A percentile compares a stretch with the other conserved stretches of the same genome.
These are phyloP conservation scores for Equus quagga DNA, from an alignment of 2,113 vertebrate species.

Conservation along the genomic window DNA sequence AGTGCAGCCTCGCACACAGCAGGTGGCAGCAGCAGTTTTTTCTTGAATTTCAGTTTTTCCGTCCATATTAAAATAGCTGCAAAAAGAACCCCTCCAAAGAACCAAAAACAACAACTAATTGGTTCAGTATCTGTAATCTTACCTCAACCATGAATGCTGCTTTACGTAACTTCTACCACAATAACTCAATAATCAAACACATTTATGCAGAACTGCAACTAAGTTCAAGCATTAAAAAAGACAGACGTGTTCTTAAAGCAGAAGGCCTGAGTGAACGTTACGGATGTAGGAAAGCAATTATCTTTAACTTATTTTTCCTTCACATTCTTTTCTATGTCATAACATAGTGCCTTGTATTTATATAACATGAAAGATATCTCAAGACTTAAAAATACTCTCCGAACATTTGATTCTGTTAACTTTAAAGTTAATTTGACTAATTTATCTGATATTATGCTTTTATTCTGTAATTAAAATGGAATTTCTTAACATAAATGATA, in stretches of 20 bases:
- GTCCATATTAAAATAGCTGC: not conserved
- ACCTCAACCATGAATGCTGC: not conserved
- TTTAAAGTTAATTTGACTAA: slow-evolving; percentile 34
- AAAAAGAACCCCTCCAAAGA: not conserved
- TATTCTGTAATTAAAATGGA: slow-evolving; percentile 37
- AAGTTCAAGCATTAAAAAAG: not conserved
- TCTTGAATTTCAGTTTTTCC: slow-evolving; percentile 22
- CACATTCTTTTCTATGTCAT: not conserved
- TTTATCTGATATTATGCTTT: not conserved
- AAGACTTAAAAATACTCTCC: not conserved
- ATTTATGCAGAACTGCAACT: not conserved
- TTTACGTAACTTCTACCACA: slow-evolving; percentile 23
- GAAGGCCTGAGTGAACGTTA: not conserved
- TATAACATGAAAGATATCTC: not conserved
- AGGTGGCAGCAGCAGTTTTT: not conserved
- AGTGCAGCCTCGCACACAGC: too few relatives aligned
- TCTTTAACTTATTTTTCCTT: slow-evolving; percentile 27
- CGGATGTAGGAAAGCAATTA: not conserved
- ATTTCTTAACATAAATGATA: slow-evolving; percentile 40
- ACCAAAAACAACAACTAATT: not conserved
- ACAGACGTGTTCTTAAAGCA: not conserved
- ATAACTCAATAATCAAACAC: not conserved
- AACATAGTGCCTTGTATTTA: not conserved
- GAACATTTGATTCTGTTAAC: slow-evolving; percentile 30
- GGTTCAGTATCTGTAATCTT: not conserved